Percentiles rank a stretch among this genome's conserved stretches.
phyloP scores from a whole-genome alignment of 2,888 invertebrate species.

The Eupithecia centaureata region DNA sequence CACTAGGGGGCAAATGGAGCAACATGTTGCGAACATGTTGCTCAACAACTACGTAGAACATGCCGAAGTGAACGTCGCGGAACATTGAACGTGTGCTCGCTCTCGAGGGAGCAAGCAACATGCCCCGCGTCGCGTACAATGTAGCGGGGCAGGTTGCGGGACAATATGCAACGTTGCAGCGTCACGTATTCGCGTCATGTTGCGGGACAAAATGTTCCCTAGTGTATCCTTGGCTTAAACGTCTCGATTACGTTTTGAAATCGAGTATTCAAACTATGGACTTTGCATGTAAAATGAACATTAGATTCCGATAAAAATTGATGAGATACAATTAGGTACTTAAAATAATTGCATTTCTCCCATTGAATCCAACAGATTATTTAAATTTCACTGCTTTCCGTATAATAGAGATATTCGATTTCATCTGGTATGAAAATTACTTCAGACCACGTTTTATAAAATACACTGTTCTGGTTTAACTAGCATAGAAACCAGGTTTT shows the following conservation, averaged over 20 bases:
- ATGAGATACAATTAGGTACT: neutral
- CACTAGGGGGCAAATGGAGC: too few relatives aligned
- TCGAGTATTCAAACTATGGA: neutral
- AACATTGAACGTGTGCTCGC: too few relatives aligned
- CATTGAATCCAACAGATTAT: conserved; percentile 12
- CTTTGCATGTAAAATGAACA: neutral
- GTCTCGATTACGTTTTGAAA: neutral
- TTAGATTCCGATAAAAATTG: neutral
- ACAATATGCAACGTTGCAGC: too few relatives aligned
- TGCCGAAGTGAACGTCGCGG: too few relatives aligned
- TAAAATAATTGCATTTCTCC: conserved; percentile 10
- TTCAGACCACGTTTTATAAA: conserved; percentile 41
- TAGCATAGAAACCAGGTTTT: conserved; percentile 1
- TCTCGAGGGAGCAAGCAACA: too few relatives aligned
- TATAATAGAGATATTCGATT: conserved; percentile 39
- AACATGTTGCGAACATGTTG: too few relatives aligned
- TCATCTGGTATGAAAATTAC: conserved; percentile 43
- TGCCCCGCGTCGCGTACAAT: too few relatives aligned
- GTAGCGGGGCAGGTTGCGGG: too few relatives aligned
- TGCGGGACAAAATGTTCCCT: too few relatives aligned
- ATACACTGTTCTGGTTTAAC: neutral
- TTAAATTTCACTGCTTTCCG: conserved; percentile 41
- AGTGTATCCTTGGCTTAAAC: too few relatives aligned
- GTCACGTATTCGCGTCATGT: too few relatives aligned
- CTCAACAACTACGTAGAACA: too few relatives aligned